Base-by-base conservation (phyloP, 2,113 vertebrate species). In the Rhineura floridana region DNA sequence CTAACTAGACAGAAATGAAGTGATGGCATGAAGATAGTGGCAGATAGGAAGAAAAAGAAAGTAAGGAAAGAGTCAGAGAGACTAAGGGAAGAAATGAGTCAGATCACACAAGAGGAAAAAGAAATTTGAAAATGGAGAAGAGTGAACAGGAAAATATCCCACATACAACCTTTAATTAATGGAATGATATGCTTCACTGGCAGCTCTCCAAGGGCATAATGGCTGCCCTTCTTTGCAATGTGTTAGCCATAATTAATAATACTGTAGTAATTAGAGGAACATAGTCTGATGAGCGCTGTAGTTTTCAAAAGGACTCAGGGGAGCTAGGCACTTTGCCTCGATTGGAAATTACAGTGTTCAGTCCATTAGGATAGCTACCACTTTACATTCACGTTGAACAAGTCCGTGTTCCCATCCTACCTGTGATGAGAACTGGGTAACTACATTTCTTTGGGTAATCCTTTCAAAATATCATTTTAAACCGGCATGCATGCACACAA, bases 231-330 rank as follows among this genome's bases (percentile, higher is more conserved):
- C 59, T 88, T 67, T 88, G 81, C 87, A 88, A 83, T 88, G 87
- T 88, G 87, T 88, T 88, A 83, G 81, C 72, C 70, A 88, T 88
- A 88, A 88, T 88, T 88, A 88, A 88, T 88, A 88, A 88, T 83
- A 42, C 87, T 88, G 81, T 83, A 88, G 72, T 88, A 88, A 88
- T 88, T 88, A 88, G 87, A 83, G 70, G 72, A 88, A 88, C 87
- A 88, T 76, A 67, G 81, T 65, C 72, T 88, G 87, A 83, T 88
- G 87, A 88, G 59, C 42, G 44, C 59, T 83, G 72, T 83, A 83
- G 87, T 83, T 88, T 82, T 88, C 70, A 88, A 83, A 83, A 88
- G 62, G 59, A 42, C 87, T 83, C 81, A 13, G 42, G 87, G 87
- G 87, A 76, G 52, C n/a, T 21, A 15, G n/a, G 44, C 42, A 67